Percentiles rank a stretch among this genome's conserved stretches.
phyloP scores from a whole-genome alignment of 2,113 vertebrate species.

The Irena cyanogastra region DNA sequence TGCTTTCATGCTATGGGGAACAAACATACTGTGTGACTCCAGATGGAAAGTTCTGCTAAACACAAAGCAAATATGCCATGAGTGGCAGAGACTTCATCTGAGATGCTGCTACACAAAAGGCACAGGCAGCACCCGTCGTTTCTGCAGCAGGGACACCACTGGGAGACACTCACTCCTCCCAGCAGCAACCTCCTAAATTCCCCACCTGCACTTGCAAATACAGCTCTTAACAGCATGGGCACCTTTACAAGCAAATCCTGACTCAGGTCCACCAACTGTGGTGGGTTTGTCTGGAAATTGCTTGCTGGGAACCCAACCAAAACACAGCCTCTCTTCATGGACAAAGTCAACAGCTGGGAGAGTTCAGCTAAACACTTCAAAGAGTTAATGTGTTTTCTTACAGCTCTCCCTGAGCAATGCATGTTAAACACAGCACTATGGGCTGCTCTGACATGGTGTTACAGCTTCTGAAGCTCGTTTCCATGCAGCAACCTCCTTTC shows the following conservation, averaged over 20 bases:
- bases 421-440: neutral
- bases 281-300: neutral
- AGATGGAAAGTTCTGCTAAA: conserved; percentile 11
- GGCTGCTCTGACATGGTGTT: neutral
- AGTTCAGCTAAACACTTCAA: neutral
- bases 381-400: neutral
- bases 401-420: neutral
- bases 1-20: neutral
- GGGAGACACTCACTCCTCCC: neutral
- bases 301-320: neutral
- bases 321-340: neutral
- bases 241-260: neutral
- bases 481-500: neutral
- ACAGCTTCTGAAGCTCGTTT: neutral
- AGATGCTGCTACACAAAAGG: neutral
- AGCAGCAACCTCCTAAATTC: neutral
- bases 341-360: neutral
- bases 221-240: neutral
- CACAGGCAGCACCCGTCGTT: neutral
- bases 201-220: neutral
- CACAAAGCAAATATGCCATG: neutral
- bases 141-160: neutral
- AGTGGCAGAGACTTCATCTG: conserved; percentile 2
- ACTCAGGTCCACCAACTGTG: neutral
- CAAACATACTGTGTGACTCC: neutral